These are phyloP conservation scores for Pentalonia nigronervosa DNA, from an alignment of 1,140 invertebrate genomes.

Conservation along the genomic window DNA sequence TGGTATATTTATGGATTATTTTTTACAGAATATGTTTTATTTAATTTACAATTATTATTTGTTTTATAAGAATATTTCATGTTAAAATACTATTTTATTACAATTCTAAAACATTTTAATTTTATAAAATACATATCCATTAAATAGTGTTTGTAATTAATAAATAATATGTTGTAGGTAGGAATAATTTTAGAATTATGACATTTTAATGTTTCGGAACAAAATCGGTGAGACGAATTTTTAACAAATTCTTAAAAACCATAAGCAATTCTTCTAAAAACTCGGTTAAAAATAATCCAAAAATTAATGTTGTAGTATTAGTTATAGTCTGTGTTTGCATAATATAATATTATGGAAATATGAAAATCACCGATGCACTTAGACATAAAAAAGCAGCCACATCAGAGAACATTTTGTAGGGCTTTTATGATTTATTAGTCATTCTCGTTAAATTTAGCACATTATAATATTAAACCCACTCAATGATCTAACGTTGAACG, in stretches of 20 bases:
- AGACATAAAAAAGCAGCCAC: background rate
- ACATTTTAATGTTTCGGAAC: background rate
- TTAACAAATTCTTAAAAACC: background rate
- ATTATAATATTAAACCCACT: background rate
- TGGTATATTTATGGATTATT: too few relatives aligned
- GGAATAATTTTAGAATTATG: background rate
- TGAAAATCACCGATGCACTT: background rate
- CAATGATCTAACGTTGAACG: background rate
- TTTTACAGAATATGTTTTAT: too few relatives aligned
- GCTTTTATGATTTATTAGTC: conserved; percentile 10
- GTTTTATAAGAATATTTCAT: too few relatives aligned
- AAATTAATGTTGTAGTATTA: background rate
- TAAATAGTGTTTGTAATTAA: background rate
- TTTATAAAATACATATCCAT: background rate
- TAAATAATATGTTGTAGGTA: background rate
- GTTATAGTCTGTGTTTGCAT: background rate
- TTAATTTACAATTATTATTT: too few relatives aligned
- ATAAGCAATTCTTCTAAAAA: background rate
- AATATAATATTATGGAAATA: background rate
- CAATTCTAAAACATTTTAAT: background rate
- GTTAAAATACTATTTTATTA: background rate
- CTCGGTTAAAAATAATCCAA: background rate
- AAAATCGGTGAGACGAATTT: background rate
- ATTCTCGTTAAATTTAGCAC: background rate
- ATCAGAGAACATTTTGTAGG: background rate